Evolutionary conservation across 2,888 invertebrate genomes (phyloP).

Genomic region (Lacanobia wlatinum): DNA sequence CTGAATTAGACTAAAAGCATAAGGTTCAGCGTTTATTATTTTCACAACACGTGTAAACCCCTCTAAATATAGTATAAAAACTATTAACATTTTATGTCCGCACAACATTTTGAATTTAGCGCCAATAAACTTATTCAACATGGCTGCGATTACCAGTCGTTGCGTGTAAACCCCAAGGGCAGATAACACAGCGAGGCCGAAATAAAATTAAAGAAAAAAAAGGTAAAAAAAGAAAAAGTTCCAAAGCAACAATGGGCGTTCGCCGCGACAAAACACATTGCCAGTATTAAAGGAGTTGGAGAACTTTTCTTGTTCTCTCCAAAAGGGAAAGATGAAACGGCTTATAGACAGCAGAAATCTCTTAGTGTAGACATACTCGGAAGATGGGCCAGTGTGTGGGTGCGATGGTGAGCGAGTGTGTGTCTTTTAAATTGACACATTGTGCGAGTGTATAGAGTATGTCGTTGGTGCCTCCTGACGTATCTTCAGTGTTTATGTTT

Average conservation of each 20-base stretch:
- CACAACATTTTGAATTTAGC: slow-evolving; percentile 56
- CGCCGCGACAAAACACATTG: slow-evolving; percentile 88
- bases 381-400: slow-evolving; percentile 41
- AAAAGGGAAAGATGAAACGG: slow-evolving; percentile 66
- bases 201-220: slow-evolving; percentile 88
- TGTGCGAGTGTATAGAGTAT: slow-evolving; percentile 22
- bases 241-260: slow-evolving; percentile 83
- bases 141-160: slow-evolving; percentile 67
- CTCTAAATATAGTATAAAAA: slow-evolving; percentile 55
- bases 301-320: slow-evolving; percentile 67
- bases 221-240: slow-evolving; percentile 80
- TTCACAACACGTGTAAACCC: slow-evolving; percentile 28
- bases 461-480: slow-evolving; percentile 9
- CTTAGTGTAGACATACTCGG: slow-evolving; percentile 61
- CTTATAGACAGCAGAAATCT: slow-evolving; percentile 67
- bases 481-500: slow-evolving; percentile 25
- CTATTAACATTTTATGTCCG: slow-evolving; percentile 54
- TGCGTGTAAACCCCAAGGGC: slow-evolving; percentile 68
- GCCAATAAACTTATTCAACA: slow-evolving; percentile 63
- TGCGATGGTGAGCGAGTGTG: slow-evolving; percentile 9
- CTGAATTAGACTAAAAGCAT: slow-evolving; percentile 11
- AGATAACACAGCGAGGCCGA: slow-evolving; percentile 78
- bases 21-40: slow-evolving; percentile 16
- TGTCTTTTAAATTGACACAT: slow-evolving; percentile 56
- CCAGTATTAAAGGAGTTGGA: slow-evolving; percentile 70